phyloP scores from a whole-genome alignment of 2,888 invertebrate genomes.

The Phaedon cochleariae region DNA sequence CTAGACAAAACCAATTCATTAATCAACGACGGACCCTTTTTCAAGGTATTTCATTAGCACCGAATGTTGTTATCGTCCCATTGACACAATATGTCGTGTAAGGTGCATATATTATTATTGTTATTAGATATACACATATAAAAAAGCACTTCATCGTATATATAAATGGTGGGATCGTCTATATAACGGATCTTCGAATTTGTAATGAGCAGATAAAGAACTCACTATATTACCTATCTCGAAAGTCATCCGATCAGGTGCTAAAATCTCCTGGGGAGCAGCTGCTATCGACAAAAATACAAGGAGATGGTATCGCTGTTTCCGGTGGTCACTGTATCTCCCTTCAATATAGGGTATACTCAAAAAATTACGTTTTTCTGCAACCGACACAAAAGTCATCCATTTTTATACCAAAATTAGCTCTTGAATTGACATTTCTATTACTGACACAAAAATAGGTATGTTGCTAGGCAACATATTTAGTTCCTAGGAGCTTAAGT shows the following conservation, averaged over 20 bases:
- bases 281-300: slow-evolving; percentile 12
- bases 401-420: no score
- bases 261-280: slow-evolving; percentile 18
- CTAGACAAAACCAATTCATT: neutral
- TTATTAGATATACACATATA: neutral
- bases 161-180: neutral
- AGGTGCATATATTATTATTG: no score
- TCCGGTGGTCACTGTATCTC: neutral
- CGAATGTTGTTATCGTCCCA: neutral
- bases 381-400: no score
- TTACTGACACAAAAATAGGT: no score
- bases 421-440: no score
- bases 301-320: neutral
- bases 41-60: neutral
- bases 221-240: no score
- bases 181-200: neutral
- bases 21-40: neutral
- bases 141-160: neutral
- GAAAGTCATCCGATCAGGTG: slow-evolving; percentile 18
- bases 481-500: no score
- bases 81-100: neutral
- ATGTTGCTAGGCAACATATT: no score
- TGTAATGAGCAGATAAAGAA: neutral
- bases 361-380: no score
- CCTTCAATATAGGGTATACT: neutral